Evolutionary conservation across 2,113 vertebrate species (phyloP).

Genomic region (Probosciger aterrimus): DNA sequence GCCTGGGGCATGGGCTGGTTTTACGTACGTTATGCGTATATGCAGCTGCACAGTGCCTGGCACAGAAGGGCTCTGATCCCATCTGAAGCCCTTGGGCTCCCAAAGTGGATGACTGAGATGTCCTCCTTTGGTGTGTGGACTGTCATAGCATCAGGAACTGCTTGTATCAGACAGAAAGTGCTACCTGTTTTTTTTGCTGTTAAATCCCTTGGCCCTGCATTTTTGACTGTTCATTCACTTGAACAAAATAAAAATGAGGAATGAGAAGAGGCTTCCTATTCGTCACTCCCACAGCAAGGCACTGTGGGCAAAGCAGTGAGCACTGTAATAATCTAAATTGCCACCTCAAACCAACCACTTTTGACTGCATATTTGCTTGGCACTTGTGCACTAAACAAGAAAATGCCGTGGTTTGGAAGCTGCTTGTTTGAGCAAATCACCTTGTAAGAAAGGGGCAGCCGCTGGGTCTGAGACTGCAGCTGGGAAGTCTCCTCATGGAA

Average conservation of each 20-base stretch:
- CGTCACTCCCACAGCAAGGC: neutral
- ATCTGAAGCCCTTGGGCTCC: neutral
- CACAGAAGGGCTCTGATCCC: neutral
- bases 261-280: neutral
- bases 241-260: neutral
- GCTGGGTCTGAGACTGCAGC: neutral
- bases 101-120: neutral
- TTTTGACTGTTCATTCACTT: neutral
- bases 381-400: neutral
- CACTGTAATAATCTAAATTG: neutral
- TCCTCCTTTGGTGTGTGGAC: neutral
- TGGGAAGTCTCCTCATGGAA: neutral
- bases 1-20: neutral
- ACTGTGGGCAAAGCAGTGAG: neutral
- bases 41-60: neutral
- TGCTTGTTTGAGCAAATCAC: neutral
- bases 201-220: neutral
- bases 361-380: neutral
- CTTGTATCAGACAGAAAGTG: neutral
- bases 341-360: neutral
- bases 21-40: neutral
- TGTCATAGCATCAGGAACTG: accelerated
- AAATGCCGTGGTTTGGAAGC: neutral
- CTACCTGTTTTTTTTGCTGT: neutral
- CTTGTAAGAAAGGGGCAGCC: neutral